Evolutionary conservation across 1,140 invertebrate genomes (phyloP), one percentile per base, ranked within the genome.

Genomic region (Apis dorsata): DNA sequence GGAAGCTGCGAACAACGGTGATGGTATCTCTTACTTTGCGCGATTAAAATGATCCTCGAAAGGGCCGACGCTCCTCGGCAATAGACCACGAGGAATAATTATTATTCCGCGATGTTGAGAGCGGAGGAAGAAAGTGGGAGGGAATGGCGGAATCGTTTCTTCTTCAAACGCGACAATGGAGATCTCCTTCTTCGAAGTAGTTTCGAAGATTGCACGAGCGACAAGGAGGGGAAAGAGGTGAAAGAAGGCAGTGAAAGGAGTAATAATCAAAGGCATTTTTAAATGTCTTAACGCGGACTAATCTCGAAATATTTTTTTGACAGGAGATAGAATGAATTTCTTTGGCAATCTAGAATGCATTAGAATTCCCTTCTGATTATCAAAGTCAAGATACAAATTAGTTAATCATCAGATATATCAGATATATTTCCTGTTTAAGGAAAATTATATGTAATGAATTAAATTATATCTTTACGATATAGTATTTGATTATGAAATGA

Each of bases 191-290:
- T 49, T 69, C 68, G 10, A 69, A 49, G 44, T 19, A 12, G 68
- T n/a, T 49, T 49, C 1, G 44, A 51, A 65, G 49, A 34, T 51
- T 21, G 49, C 34, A 12, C 21, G 59, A 53, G 49, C 49, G n/a
- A 17, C 10, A 2, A 55, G 0, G 5, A 28, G 59, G 28, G 5
- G 19, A 21, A 19, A 21, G 34, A 60, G 44, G 60, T 0, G 21
- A 15, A 63, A 63, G n/a, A 19, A 12, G n/a, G 1, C 28, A 44
- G 12, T 24, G 24, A 24, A 24, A 24, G 11, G 2, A 17, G 28
- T 76, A 65, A 76, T 76, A 76, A 76, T 76, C 74, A 76, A 65
- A 76, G 74, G 28, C 62, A 53, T 65, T 53, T 49, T 63, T 65
- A 76, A 76, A 65, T 24, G 62, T 21, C 62, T 65, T 53, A 53